Base-by-base conservation (phyloP, 2,888 invertebrate species). In the Hesperia comma region DNA sequence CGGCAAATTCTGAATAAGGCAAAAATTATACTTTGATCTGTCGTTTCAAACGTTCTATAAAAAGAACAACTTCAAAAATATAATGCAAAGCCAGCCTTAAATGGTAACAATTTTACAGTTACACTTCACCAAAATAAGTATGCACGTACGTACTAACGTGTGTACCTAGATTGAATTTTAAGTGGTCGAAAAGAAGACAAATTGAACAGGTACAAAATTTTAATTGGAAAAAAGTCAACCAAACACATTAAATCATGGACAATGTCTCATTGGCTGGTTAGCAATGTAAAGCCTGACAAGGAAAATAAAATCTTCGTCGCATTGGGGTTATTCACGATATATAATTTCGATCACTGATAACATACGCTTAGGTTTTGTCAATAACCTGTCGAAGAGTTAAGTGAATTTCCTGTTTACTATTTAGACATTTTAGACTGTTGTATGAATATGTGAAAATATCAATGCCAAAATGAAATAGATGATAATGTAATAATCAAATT, bases 131-230 rank as follows among this genome's bases (percentile, higher is more conserved):
- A 41, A 57, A 49, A 19, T 26, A 57, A 41, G 57, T 26, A 41
- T 21, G 41, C 41, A 41, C 57, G 21, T 19, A 57, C 21, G 4
- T 41, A 57, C 40, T 55, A 49, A 49, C 49, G 49, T 19, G 43
- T 37, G 57, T 41, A 57, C 41, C 40, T 57, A 57, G 41, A 57
- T 57, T 41, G 41, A 57, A 57, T 57, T 40, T 57, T 21, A 57
- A 57, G 57, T 41, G 26, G 12, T 51, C 53, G 64, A 56, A 68
- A 68, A 61, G 54, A 61, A 63, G 19, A 53, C 56, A 55, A 55
- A 61, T 33, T 55, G 46, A 40, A 61, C 51, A 14, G 46, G 43
- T 37, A 57, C 17, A 62, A 55, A 26, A n/a, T 21, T 26, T 43
- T 32, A 43, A 32, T 60, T 63, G 49, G 37, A 60, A n/a, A 62